Evolutionary conservation across 2,113 vertebrate genomes (phyloP), one percentile per base, ranked within the genome.

Genomic region (Taxidea taxus): DNA sequence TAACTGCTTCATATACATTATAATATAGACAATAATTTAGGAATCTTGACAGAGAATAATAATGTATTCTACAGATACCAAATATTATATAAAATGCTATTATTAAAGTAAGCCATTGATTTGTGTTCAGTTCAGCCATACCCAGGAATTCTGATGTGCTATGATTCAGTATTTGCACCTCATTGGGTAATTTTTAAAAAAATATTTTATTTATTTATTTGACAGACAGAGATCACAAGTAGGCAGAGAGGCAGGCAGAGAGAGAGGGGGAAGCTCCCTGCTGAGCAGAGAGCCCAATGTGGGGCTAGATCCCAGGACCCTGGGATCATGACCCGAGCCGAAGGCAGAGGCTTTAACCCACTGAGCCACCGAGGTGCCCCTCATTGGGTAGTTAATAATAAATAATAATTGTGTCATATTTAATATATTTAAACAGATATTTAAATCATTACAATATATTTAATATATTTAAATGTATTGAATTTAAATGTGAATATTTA

Each of bases 111-210:
- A 94, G 54, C 37, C 11, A 56, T 66, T 70, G 68, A 91, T 96
- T 95, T 90, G 10, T 96, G 20, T 95, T 12, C 21, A 84, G 9
- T 86, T 62, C 13, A 93, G 2, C 56, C 68, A 77, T 78, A 62
- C 31, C 27, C 4, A 91, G n/a, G n/a, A 94, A 87, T 90, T 92
- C 91, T 92, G 6, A 62, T 90, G 56, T 92, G 6, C 14, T 85
- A 3, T 80, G 29, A 5, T 90, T 96, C 18, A 97, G n/a, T 97
- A n/a, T 92, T 78, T 97, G 31, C 8, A 80, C 39, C 58, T 97
- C 37, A 75, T 16, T 62, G 12, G 9, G 37, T 62, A 77, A 85
- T 82, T 54, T 54, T 54, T 18, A 2, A 51, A 51, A 4, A 2
- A 51, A 51, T 4, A 54, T 54, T 54, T 54, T 54, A 54, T 54